These are phyloP conservation scores for Pitangus sulphuratus DNA, from an alignment of 2,797 vertebrate species.

Conservation along the genomic window DNA sequence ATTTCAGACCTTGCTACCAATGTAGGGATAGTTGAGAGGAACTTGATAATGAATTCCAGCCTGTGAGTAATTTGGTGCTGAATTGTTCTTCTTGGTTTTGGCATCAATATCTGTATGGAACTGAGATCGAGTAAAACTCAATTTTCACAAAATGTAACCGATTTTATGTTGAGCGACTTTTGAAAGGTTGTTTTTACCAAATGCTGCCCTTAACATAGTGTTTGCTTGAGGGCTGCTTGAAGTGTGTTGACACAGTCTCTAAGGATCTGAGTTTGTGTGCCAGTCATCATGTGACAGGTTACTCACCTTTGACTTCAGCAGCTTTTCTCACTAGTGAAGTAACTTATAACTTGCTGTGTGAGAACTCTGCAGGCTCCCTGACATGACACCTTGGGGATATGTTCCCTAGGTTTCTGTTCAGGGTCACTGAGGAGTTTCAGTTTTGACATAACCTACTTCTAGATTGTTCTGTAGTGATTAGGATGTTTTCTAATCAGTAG, in stretches of 20 bases:
- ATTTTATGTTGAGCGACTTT: background rate
- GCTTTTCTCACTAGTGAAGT: background rate
- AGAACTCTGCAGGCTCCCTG: background rate
- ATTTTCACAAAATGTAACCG: background rate
- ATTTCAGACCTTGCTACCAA: background rate
- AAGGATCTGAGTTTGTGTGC: background rate
- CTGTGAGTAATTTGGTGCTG: background rate
- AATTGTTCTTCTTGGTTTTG: background rate
- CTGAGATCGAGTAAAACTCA: background rate
- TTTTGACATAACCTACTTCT: background rate
- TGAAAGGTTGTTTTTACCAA: background rate
- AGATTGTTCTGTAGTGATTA: background rate
- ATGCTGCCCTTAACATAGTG: background rate
- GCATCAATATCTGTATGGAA: background rate
- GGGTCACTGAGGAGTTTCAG: background rate
- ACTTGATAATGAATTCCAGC: background rate
- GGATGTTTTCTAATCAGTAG: background rate
- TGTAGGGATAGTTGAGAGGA: background rate
- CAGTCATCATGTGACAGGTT: background rate
- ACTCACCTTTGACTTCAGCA: background rate
- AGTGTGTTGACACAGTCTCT: background rate
- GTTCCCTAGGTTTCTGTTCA: background rate
- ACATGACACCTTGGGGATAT: accelerated
- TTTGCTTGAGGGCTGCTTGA: background rate
- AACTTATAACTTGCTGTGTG: background rate